Evolutionary conservation across 2,797 vertebrate genomes (phyloP).

Genomic region (Crypturellus tataupa): DNA sequence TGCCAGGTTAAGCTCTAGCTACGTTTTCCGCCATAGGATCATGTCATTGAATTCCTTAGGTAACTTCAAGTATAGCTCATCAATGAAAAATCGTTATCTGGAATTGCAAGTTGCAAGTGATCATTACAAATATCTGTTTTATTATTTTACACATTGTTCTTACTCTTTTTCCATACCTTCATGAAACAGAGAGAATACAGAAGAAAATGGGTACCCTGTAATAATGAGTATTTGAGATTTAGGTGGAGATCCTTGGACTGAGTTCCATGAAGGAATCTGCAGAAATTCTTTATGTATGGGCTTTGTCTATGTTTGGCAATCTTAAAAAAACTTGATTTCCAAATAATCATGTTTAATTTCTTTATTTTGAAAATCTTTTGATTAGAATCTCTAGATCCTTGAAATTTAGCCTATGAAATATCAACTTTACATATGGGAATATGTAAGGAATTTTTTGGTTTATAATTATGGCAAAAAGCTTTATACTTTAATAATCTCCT

Average conservation of each 20-base stretch:
- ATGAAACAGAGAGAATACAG: not conserved
- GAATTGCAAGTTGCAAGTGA: not conserved
- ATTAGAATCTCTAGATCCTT: not conserved
- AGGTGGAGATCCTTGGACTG: not conserved
- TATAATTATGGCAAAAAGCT: not conserved
- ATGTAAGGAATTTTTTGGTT: not conserved
- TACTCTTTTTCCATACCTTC: not conserved
- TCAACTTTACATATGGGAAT: not conserved
- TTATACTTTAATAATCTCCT: not conserved
- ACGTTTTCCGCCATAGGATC: not conserved
- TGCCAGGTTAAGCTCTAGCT: not conserved
- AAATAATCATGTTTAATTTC: not conserved
- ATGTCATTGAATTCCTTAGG: not conserved
- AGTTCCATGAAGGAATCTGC: not conserved
- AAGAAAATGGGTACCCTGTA: not conserved
- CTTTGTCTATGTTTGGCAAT: not conserved
- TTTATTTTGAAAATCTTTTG: conserved; percentile 2
- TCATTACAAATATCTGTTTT: not conserved
- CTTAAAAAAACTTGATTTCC: not conserved
- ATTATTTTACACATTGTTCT: not conserved
- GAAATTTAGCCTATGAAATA: not conserved
- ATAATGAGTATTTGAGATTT: not conserved
- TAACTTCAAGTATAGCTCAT: not conserved
- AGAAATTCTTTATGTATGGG: not conserved
- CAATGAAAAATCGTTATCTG: not conserved